Base-by-base conservation (phyloP, 2,888 invertebrate species). In the Cancer borealis region DNA sequence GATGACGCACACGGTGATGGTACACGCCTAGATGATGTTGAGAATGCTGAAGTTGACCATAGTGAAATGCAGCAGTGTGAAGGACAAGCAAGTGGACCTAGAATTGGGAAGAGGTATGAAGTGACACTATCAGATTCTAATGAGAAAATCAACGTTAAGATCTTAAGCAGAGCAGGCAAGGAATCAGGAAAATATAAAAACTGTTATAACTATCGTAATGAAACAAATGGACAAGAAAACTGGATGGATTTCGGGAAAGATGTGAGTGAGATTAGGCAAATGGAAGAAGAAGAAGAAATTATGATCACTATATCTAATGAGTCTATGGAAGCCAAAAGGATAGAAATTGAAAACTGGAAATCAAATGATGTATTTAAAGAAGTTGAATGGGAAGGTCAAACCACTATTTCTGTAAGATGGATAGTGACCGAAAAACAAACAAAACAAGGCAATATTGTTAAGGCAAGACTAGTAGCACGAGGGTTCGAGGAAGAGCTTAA, bases 171-270 rank as follows among this genome's bases (percentile, higher is more conserved):
- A n/a, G n/a, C n/a, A n/a, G n/a, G n/a, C n/a, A n/a, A n/a, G n/a
- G n/a, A n/a, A n/a, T n/a, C n/a, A n/a, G n/a, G n/a, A n/a, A n/a
- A n/a, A n/a, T n/a, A n/a, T n/a, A n/a, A n/a, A n/a, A n/a, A n/a
- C n/a, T n/a, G n/a, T n/a, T n/a, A n/a, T n/a, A n/a, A n/a, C n/a
- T n/a, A n/a, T n/a, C n/a, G n/a, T n/a, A n/a, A n/a, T n/a, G n/a
- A n/a, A n/a, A n/a, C n/a, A n/a, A n/a, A n/a, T n/a, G n/a, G n/a
- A n/a, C n/a, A n/a, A n/a, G n/a, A n/a, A 49, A 26, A 8, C 26
- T 89, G 89, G 47, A 89, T 89, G 46, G 89, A 89, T 49, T 89
- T 89, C 14, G 89, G 6, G 26, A 89, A 17, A 89, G 89, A 89
- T 60, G 60, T 60, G 60, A 60, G 17, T 17, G 60, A 60, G 60